phyloP scores from a whole-genome alignment of 2,113 vertebrate genomes.

The Platanista minor region DNA sequence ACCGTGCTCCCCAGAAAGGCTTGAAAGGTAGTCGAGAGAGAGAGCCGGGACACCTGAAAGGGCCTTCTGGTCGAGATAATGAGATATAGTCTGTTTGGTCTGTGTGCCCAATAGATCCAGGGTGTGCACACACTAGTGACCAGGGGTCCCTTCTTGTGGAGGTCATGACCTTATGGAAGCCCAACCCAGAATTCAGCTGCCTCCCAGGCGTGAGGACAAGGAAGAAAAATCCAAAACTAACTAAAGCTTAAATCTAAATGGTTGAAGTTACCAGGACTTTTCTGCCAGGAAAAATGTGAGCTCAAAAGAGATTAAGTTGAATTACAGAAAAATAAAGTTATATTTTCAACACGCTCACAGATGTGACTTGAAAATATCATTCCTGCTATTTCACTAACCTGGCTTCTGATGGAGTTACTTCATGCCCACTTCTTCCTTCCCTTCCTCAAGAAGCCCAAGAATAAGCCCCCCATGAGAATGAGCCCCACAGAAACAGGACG shows the following conservation, averaged over 20 bases:
- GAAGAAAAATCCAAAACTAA: slow-evolving; percentile 13
- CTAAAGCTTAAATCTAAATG: slow-evolving; percentile 45
- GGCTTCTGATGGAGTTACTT: slow-evolving; percentile 23
- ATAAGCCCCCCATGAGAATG: background rate
- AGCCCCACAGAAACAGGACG: background rate
- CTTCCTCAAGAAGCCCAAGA: slow-evolving; percentile 18
- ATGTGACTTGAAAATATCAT: slow-evolving; percentile 48
- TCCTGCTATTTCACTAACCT: slow-evolving; percentile 18
- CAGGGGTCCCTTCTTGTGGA: background rate
- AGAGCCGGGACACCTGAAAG: background rate
- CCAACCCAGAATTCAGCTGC: background rate
- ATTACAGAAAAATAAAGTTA: slow-evolving; percentile 42
- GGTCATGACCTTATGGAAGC: background rate
- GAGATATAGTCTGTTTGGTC: background rate
- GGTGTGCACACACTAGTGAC: background rate
- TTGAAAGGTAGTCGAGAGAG: background rate
- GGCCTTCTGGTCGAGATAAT: background rate
- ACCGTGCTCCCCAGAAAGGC: background rate
- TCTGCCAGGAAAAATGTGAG: slow-evolving; percentile 11
- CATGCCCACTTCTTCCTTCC: background rate
- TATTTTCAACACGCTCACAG: slow-evolving; percentile 32
- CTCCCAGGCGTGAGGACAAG: background rate
- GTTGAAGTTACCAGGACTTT: background rate
- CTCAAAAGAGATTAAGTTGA: slow-evolving; percentile 38
- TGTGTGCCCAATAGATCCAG: background rate